Conservation (phyloP, 2,113 vertebrate species). For the Rhinogobius similis region DNA sequence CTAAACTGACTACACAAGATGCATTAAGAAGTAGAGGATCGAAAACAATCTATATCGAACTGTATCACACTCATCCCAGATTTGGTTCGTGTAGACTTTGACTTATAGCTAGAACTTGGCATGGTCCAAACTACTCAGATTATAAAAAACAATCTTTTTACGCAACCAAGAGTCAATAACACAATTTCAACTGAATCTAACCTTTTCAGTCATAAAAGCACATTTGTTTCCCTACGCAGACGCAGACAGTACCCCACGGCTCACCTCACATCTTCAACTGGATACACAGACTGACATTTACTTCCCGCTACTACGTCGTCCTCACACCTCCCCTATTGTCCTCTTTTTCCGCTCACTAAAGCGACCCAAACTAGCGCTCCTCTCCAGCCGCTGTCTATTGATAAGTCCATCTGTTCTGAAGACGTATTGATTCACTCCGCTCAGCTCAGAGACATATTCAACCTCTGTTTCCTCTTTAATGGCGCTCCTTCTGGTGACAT, state of each 20-base stretch:
- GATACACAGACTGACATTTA: slow-evolving; percentile 25
- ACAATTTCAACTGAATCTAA: background rate
- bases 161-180: background rate
- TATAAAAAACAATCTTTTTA: background rate
- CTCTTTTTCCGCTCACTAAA: slow-evolving; percentile 28
- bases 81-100: background rate
- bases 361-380: slow-evolving; percentile 38
- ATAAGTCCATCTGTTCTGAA: slow-evolving; percentile 67
- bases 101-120: too few species aligned
- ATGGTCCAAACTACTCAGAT: too few species aligned
- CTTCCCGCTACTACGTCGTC: slow-evolving; percentile 16
- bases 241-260: too few species aligned
- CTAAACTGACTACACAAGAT: too few species aligned
- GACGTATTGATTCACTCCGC: slow-evolving; percentile 59
- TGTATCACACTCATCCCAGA: background rate
- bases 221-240: too few species aligned
- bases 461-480: slow-evolving; percentile 68
- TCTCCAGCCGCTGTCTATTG: slow-evolving; percentile 54
- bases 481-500: slow-evolving; percentile 60
- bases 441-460: slow-evolving; percentile 57
- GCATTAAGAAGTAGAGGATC: too few species aligned
- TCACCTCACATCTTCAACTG: too few species aligned
- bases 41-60: background rate
- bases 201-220: background rate
- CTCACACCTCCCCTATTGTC: slow-evolving; percentile 10